Base-by-base conservation (phyloP, 1,140 invertebrate genomes). In the Bombus terrestris region DNA sequence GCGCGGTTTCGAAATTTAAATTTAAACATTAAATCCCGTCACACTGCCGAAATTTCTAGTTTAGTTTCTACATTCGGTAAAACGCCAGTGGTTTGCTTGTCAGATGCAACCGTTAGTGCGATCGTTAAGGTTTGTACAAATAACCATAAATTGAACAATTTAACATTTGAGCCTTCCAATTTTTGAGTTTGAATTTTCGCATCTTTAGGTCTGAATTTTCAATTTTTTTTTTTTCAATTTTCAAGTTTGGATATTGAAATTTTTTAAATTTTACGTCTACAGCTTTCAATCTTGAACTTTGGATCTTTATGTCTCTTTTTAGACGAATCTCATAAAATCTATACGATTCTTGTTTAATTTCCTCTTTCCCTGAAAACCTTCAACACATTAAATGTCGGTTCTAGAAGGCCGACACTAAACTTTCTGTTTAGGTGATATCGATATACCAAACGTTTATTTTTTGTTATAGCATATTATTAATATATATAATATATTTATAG, bases 1-100 rank as follows among this genome's bases (percentile, higher is more conserved):
- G 47, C 57, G 41, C 59, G 15, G 39, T 41, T 47, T 47, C 71
- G 32, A 83, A 43, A 83, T 83, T 75, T 83, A 76, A 82, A 75
- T 72, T 81, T 81, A 62, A 73, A 81, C n/a, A 35, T 22, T 53
- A 22, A 59, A n/a, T 8, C 9, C 13, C 79, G 68, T 0, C 37
- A 22, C 28, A 32, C 12, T 22, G 43, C 0, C 62, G 22, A 43
- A 41, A 15, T n/a, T 73, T 13, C 43, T 68, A 25, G n/a, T 35
- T 64, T 1, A 4, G 4, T 35, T 43, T 25, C 22, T 43, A 39
- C 6, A 43, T 22, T 28, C 18, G 75, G 2, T 28, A 18, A 32
- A 77, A 18, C 9, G 35, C 13, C 35, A 25, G 25, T 25, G 15
- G 1, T 47, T 53, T 43, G 10, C 15, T 35, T 53, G 59, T 43